Conservation (phyloP, 1,140 invertebrate species). For the Drosophila yakuba region DNA sequence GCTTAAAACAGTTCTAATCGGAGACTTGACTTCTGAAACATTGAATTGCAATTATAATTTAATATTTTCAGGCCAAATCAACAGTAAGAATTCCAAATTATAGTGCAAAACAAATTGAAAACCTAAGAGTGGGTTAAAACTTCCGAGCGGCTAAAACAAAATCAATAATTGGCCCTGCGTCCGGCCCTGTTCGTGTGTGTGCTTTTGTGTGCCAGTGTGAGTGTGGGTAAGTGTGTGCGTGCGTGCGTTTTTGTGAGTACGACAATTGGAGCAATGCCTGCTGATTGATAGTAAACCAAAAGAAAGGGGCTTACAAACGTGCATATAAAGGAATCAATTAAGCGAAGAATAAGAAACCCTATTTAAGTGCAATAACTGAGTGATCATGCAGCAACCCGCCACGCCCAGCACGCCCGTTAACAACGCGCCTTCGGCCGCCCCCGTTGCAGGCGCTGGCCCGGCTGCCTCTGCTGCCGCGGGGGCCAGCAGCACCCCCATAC, state of each 20-base stretch:
- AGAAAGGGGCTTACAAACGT: constrained; percentile 12
- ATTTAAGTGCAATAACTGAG: constrained; percentile 14
- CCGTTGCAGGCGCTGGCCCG: constrained; percentile 4
- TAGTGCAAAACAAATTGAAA: constrained; percentile 6
- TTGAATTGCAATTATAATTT: neutral
- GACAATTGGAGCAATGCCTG: constrained; percentile 65
- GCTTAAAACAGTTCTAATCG: constrained; percentile 15
- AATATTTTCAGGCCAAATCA: neutral
- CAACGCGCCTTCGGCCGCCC: constrained; percentile 21
- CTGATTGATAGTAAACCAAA: constrained; percentile 52
- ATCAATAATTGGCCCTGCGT: constrained; percentile 75
- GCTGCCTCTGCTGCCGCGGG: constrained; percentile 2
- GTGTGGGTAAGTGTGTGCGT: constrained; percentile 13
- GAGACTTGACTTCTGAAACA: neutral
- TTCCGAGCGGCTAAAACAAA: constrained; percentile 52
- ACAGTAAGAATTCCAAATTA: constrained; percentile 5
- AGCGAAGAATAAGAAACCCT: neutral
- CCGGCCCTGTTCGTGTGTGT: constrained; percentile 34
- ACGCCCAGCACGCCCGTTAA: constrained; percentile 16
- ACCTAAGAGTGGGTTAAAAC: constrained; percentile 7
- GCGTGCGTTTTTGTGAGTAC: constrained; percentile 22
- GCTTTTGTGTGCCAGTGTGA: constrained; percentile 24
- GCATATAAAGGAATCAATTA: neutral
- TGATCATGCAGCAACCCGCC: constrained; percentile 31
- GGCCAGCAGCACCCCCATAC: constrained; percentile 61